phyloP scores from a whole-genome alignment of 2,113 vertebrate species.

The Taxidea taxus region DNA sequence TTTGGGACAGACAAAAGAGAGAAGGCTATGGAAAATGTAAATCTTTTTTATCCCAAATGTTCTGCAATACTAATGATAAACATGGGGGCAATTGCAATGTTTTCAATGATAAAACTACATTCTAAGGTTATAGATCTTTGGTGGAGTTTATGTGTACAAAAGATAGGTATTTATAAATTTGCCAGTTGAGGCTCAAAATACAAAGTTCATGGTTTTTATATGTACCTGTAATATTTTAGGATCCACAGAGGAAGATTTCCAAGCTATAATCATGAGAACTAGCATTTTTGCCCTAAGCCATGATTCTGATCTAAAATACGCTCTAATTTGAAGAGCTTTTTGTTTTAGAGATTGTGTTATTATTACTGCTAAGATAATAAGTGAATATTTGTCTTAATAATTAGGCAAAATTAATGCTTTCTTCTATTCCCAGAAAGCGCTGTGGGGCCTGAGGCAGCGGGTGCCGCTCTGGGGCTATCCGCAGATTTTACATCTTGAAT shows the following conservation, averaged over 20 bases:
- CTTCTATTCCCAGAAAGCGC: background rate
- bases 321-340: background rate
- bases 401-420: conserved; percentile 26
- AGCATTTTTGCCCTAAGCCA: background rate
- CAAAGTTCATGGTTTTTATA: background rate
- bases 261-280: background rate
- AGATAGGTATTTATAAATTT: background rate
- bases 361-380: conserved; percentile 30
- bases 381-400: conserved; percentile 53
- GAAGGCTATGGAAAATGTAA: background rate
- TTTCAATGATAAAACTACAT: background rate
- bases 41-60: background rate
- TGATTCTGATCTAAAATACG: conserved; percentile 30
- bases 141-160: background rate
- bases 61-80: conserved; percentile 22
- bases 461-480: background rate
- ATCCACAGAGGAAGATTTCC: background rate
- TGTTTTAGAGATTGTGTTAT: background rate
- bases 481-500: conserved; percentile 57
- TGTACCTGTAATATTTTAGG: background rate
- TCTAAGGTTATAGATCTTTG: background rate
- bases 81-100: background rate
- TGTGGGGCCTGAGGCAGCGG: background rate
- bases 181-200: background rate
- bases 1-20: background rate